phyloP scores from a whole-genome alignment of 2,797 vertebrate species.

The Acanthopagrus latus region DNA sequence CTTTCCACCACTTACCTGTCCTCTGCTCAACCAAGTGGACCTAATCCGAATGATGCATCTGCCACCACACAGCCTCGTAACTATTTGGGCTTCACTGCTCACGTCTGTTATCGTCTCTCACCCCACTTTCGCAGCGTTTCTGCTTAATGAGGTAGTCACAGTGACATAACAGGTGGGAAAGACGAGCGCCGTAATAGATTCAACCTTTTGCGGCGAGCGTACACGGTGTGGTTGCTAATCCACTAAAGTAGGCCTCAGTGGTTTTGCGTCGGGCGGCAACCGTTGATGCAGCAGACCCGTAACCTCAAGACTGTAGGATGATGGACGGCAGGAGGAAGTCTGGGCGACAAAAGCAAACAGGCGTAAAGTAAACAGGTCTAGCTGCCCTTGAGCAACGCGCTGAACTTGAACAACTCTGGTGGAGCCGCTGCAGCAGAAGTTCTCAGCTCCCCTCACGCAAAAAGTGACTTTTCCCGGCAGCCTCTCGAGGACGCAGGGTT shows the following conservation, averaged over 20 bases:
- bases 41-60: conserved; percentile 36
- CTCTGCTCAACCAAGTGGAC: conserved; percentile 25
- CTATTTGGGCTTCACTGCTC: conserved; percentile 19
- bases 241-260: background rate
- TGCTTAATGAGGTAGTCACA: background rate
- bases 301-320: conserved; percentile 21
- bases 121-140: conserved; percentile 2
- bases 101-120: conserved; percentile 10
- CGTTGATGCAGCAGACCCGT: conserved; percentile 1
- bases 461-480: background rate
- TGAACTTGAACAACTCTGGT: conserved; percentile 24
- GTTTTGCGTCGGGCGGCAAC: conserved; percentile 3
- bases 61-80: background rate
- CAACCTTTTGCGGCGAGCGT: background rate
- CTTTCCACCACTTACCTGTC: conserved; percentile 7
- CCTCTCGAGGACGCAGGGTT: background rate
- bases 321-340: conserved; percentile 13
- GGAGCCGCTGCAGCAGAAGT: conserved; percentile 9
- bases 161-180: background rate
- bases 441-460: background rate
- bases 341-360: conserved; percentile 32
- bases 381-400: conserved; percentile 40
- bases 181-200: background rate
- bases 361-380: conserved; percentile 43
- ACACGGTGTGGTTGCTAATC: background rate